Evolutionary conservation across 2,113 vertebrate genomes (phyloP).

Genomic region (Hippolais icterina): DNA sequence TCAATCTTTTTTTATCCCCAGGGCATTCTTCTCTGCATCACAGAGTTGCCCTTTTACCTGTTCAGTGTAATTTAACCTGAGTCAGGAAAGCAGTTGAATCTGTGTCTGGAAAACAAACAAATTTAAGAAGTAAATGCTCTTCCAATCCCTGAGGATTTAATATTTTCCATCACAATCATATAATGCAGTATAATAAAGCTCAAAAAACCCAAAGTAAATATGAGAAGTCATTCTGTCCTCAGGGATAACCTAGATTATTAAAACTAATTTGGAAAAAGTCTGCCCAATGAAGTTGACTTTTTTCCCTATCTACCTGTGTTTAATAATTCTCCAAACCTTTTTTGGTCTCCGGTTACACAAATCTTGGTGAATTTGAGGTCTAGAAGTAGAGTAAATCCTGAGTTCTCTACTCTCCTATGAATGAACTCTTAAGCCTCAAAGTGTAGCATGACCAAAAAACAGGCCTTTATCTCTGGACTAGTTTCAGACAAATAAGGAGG

Average conservation of each 20-base stretch:
- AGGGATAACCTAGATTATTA: background rate
- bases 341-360: background rate
- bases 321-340: background rate
- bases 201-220: background rate
- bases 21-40: background rate
- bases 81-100: slow-evolving; percentile 36
- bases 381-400: background rate
- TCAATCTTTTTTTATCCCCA: background rate
- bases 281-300: background rate
- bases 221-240: background rate
- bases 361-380: background rate
- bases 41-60: slow-evolving; percentile 12
- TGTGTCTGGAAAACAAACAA: background rate
- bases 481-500: background rate
- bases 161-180: background rate
- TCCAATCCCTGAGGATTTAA: background rate
- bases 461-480: background rate
- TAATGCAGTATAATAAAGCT: background rate
- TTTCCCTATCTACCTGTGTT: background rate
- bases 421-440: background rate
- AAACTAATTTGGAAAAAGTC: background rate
- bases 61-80: slow-evolving; percentile 30
- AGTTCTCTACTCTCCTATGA: background rate
- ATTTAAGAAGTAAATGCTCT: background rate
- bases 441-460: background rate